phyloP scores from a whole-genome alignment of 2,113 vertebrate species.

The Triplophysa tibetana region DNA sequence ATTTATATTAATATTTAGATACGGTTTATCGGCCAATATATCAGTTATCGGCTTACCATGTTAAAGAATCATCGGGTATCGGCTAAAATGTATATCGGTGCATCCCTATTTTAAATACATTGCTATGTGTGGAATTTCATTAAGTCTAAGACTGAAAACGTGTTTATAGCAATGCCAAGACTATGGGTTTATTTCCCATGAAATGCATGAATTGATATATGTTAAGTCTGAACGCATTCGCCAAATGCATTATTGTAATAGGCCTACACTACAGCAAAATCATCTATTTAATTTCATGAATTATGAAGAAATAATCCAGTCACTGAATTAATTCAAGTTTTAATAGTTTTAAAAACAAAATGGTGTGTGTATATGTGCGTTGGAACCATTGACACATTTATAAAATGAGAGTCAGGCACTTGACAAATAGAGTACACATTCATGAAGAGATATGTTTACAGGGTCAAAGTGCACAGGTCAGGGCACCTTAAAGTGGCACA shows the following conservation, averaged over 20 bases:
- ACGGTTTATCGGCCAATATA: too few relatives aligned
- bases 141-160: too few relatives aligned
- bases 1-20: too few relatives aligned
- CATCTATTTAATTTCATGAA: not conserved
- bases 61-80: too few relatives aligned
- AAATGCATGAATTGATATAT: too few relatives aligned
- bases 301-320: constrained; percentile 14
- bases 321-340: not conserved
- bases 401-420: not conserved
- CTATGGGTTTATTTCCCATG: too few relatives aligned
- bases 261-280: constrained; percentile 9
- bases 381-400: not conserved
- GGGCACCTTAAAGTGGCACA: constrained; percentile 19
- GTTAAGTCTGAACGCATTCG: too few relatives aligned
- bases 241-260: not conserved
- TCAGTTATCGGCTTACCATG: too few relatives aligned
- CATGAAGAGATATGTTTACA: not conserved
- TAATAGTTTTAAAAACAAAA: not conserved
- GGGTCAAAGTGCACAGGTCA: constrained; percentile 39
- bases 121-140: not conserved
- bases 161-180: too few relatives aligned
- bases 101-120: not conserved
- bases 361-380: not conserved
- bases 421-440: constrained; percentile 14
- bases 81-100: too few relatives aligned